Conservation (phyloP, 2,797 vertebrate species). For the Iguana delicatissima region DNA sequence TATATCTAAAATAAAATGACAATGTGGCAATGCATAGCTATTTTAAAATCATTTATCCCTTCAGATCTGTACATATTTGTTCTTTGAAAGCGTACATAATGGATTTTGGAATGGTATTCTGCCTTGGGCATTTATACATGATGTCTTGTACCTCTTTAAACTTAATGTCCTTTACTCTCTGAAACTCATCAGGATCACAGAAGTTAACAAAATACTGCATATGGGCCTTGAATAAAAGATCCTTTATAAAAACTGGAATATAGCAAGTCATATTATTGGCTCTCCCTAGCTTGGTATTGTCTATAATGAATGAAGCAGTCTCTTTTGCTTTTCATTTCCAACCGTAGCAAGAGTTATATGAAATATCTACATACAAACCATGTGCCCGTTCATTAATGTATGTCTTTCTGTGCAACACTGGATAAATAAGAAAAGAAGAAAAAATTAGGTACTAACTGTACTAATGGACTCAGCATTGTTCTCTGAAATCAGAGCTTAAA, state of each 20-base stretch:
- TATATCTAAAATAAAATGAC: no score
- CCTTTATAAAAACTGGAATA: not conserved
- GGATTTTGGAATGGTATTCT: no score
- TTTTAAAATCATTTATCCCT: no score
- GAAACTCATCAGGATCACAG: not conserved
- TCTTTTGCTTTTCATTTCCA: not conserved
- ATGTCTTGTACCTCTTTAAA: not conserved
- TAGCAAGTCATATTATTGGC: not conserved
- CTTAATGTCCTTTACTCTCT: not conserved
- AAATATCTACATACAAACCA: not conserved
- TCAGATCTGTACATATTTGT: no score
- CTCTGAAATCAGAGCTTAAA: not conserved
- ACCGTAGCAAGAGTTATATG: not conserved
- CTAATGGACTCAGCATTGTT: not conserved
- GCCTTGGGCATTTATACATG: not conserved
- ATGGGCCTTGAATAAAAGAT: not conserved
- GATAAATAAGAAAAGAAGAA: not conserved
- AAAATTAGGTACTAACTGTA: not conserved
- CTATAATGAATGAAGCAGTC: not conserved
- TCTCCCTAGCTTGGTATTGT: not conserved
- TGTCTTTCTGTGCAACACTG: not conserved
- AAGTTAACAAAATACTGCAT: not conserved
- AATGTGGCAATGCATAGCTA: no score
- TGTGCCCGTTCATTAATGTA: not conserved
- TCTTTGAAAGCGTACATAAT: no score